phyloP scores from a whole-genome alignment of 2,888 invertebrate genomes.

The Callinectes sapidus region DNA sequence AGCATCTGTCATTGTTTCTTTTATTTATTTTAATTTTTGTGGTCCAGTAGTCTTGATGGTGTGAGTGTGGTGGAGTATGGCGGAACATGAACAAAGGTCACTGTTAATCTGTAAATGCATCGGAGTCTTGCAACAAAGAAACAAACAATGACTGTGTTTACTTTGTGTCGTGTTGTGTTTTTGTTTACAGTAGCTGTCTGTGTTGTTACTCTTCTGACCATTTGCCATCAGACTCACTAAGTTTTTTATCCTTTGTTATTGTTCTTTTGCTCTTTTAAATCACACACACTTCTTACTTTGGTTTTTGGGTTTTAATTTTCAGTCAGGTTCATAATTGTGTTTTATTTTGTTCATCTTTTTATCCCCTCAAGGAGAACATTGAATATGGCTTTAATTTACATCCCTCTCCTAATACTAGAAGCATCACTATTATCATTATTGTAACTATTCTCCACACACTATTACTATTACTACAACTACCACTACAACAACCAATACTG shows the following conservation, averaged over 20 bases:
- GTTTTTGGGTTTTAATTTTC: constrained; percentile 38
- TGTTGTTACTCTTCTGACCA: neutral
- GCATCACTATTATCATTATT: neutral
- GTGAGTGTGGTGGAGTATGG: neutral
- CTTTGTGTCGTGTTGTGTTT: neutral
- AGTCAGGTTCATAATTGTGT: constrained; percentile 33
- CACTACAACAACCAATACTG: neutral
- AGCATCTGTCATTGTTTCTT: no score
- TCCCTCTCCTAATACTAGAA: constrained; percentile 30
- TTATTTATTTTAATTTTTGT: neutral
- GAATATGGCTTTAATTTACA: constrained; percentile 66
- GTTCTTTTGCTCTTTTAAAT: neutral
- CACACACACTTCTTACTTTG: neutral
- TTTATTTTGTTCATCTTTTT: constrained; percentile 59
- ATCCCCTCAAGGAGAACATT: constrained; percentile 45
- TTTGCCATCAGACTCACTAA: neutral
- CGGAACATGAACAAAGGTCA: neutral
- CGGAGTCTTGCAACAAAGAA: neutral
- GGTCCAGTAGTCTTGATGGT: neutral
- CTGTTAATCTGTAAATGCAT: neutral
- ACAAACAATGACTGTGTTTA: neutral
- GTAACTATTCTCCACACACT: neutral
- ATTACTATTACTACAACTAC: neutral
- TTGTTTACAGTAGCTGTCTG: neutral
- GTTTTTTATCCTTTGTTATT: neutral